Evolutionary conservation across 2,888 invertebrate genomes (phyloP).

Genomic region (Dioctria linearis): DNA sequence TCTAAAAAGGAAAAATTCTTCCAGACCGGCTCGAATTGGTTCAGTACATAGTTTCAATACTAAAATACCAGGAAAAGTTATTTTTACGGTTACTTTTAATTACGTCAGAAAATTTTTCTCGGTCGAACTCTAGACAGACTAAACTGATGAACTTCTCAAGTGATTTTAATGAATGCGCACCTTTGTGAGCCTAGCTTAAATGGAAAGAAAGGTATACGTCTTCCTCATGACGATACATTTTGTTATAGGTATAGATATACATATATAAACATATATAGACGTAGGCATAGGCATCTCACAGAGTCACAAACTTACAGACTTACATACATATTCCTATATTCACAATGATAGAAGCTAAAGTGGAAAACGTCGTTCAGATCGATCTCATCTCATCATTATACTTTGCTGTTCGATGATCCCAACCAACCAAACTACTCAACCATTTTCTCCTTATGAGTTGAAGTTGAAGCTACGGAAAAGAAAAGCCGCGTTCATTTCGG

Average conservation of each 20-base stretch:
- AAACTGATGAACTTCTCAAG: too few species aligned
- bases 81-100: slow-evolving; percentile 17
- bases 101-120: slow-evolving; percentile 31
- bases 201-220: neutral
- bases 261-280: too few species aligned
- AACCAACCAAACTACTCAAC: too few species aligned
- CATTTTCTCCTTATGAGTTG: neutral
- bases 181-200: neutral
- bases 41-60: neutral
- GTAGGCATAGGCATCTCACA: neutral
- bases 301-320: neutral
- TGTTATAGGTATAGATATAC: neutral
- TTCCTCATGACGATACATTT: neutral
- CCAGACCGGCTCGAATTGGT: slow-evolving; percentile 27
- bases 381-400: slow-evolving; percentile 7
- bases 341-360: neutral
- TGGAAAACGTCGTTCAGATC: slow-evolving; percentile 1
- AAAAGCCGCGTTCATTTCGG: neutral
- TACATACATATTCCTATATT: neutral
- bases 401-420: neutral
- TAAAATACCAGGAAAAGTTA: slow-evolving; percentile 33
- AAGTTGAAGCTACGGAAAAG: slow-evolving; percentile 12
- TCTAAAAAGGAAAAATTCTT: slow-evolving; percentile 47
- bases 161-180: neutral
- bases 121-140: slow-evolving; percentile 8